These are phyloP conservation scores for Dyspetes luteomarginatus DNA, from an alignment of 2,888 invertebrate genomes.

Conservation along the genomic window DNA sequence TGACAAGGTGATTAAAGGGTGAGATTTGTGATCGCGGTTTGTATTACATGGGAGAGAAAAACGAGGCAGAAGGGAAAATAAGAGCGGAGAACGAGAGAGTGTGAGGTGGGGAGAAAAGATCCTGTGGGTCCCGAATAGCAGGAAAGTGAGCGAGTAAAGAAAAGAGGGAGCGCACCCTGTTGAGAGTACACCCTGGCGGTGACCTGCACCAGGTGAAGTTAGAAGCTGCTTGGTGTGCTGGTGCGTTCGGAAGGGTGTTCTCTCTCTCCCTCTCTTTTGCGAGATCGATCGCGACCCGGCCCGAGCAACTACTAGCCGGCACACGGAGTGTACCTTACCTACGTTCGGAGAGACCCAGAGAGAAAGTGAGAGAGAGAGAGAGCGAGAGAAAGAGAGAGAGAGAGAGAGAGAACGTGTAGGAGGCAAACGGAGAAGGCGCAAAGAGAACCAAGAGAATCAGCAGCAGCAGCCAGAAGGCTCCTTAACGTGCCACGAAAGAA, in stretches of 20 bases:
- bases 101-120: too few species aligned
- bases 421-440: conserved; percentile 49
- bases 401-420: conserved; percentile 24
- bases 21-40: conserved; percentile 10
- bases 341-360: conserved; percentile 56
- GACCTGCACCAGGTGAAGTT: conserved; percentile 64
- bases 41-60: conserved; percentile 17
- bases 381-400: conserved; percentile 32
- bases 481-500: conserved; percentile 55
- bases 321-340: conserved; percentile 56
- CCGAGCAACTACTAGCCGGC: conserved; percentile 61
- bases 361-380: conserved; percentile 37
- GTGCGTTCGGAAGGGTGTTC: conserved; percentile 64
- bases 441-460: conserved; percentile 20
- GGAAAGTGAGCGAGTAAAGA: neutral
- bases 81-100: neutral
- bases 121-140: too few species aligned
- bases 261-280: conserved; percentile 65
- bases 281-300: conserved; percentile 67
- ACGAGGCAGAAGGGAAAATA: conserved; percentile 16
- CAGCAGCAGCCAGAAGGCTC: conserved; percentile 31
- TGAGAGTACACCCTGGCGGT: conserved; percentile 62
- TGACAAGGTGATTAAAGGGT: neutral
- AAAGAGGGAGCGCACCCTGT: conserved; percentile 39
- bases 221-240: conserved; percentile 59